Percentiles rank a stretch among this genome's conserved stretches.
These are phyloP conservation scores for Pica pica DNA, from an alignment of 2,113 vertebrate genomes.

Conservation along the genomic window DNA sequence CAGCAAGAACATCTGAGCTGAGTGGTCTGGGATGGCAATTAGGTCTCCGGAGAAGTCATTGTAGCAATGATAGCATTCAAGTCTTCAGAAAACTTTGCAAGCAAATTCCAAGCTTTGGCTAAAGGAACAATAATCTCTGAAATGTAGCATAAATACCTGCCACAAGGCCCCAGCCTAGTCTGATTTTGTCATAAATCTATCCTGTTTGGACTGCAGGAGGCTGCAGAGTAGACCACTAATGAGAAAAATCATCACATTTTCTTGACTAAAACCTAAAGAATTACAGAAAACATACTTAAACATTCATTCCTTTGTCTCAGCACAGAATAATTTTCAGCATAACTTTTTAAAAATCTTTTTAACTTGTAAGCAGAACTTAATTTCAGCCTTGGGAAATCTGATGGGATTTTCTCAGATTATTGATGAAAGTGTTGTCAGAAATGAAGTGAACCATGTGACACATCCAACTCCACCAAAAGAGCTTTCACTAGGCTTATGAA, in stretches of 20 bases:
- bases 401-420: neutral
- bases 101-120: neutral
- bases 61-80: neutral
- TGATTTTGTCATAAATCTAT: neutral
- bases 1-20: neutral
- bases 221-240: neutral
- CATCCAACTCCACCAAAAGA: neutral
- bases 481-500: neutral
- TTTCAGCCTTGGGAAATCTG: neutral
- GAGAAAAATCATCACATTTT: neutral
- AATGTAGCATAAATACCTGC: neutral
- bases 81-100: neutral
- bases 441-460: neutral
- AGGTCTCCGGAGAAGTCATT: neutral
- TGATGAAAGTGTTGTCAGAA: accelerated
- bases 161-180: neutral
- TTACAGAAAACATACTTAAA: neutral
- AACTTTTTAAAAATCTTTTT: neutral
- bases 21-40: neutral
- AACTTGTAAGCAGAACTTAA: neutral
- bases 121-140: neutral
- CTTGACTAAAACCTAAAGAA: neutral
- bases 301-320: neutral
- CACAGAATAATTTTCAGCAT: neutral
- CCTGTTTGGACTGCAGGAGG: neutral